Evolutionary conservation across 2,113 vertebrate species (phyloP).

Genomic region (Scolopax mira): DNA sequence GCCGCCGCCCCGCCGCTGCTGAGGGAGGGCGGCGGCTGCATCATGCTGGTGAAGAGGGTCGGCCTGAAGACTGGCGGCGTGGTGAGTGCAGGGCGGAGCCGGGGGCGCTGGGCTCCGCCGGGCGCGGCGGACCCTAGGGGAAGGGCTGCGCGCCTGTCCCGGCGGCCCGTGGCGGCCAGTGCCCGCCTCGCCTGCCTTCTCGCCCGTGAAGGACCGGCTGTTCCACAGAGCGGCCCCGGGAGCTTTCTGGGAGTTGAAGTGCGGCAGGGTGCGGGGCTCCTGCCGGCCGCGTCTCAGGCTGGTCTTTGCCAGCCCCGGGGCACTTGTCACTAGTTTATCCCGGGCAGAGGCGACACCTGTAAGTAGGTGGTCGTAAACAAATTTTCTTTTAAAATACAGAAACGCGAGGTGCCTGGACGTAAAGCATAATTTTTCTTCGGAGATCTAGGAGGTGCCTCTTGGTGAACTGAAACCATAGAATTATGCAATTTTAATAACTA

Average conservation of each 20-base stretch:
- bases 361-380: not conserved
- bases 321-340: rapidly evolving
- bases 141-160: not conserved
- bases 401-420: not conserved
- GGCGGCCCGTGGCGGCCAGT: not conserved
- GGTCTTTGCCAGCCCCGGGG: no score
- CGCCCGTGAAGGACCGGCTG: rapidly evolving
- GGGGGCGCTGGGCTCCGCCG: no score
- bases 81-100: not conserved
- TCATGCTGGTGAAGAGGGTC: constrained; percentile 30
- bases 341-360: not conserved
- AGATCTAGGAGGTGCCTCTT: not conserved
- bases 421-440: not conserved
- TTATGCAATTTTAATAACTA: not conserved
- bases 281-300: no score
- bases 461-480: rapidly evolving
- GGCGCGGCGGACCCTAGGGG: no score
- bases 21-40: not conserved
- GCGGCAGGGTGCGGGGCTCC: no score
- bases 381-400: not conserved
- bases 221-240: rapidly evolving
- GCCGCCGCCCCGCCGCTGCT: not conserved
- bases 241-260: not conserved
- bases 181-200: no score
- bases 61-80: not conserved